Conservation (phyloP, 2,797 vertebrate genomes). For the Microctenopoma lineatum region DNA sequence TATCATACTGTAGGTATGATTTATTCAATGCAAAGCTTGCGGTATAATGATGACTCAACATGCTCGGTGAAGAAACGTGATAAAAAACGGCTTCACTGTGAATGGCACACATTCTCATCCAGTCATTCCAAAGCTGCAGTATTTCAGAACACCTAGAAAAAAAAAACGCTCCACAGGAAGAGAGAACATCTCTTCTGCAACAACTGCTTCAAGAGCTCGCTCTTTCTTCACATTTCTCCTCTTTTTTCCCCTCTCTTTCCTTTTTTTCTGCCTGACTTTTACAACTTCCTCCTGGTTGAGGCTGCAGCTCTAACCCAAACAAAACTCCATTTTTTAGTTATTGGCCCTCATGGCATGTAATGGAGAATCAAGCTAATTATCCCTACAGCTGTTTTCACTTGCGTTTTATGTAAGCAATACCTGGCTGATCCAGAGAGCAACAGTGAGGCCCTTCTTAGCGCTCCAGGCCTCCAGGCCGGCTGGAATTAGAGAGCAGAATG, state of each 20-base stretch:
- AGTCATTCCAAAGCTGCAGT: slow-evolving; percentile 43
- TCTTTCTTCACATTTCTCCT: slow-evolving; percentile 60
- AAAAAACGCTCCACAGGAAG: slow-evolving; percentile 58
- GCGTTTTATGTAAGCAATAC: slow-evolving; percentile 96
- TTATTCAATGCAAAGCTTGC: slow-evolving; percentile 15
- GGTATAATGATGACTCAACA: slow-evolving; percentile 1
- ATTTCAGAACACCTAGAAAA: slow-evolving; percentile 54
- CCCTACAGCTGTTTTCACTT: slow-evolving; percentile 94
- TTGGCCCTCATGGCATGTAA: slow-evolving; percentile 91
- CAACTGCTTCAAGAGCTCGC: slow-evolving; percentile 77
- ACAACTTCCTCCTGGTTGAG: slow-evolving; percentile 88
- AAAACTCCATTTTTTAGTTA: slow-evolving; percentile 91
- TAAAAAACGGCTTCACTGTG: slow-evolving; percentile 7
- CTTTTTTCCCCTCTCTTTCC: slow-evolving; percentile 49
- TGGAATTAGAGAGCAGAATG: slow-evolving; percentile 91
- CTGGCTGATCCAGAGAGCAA: slow-evolving; percentile 93
- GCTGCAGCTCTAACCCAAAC: slow-evolving; percentile 89
- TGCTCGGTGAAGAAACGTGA: not conserved
- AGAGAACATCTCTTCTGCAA: slow-evolving; percentile 73
- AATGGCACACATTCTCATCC: slow-evolving; percentile 28
- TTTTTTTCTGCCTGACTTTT: slow-evolving; percentile 82
- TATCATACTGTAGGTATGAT: slow-evolving; percentile 21
- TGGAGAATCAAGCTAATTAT: slow-evolving; percentile 95
- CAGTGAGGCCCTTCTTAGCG: slow-evolving; percentile 90
- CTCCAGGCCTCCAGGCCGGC: slow-evolving; percentile 88